phyloP scores from a whole-genome alignment of 2,888 invertebrate species.

The Miltochrista miniata region DNA sequence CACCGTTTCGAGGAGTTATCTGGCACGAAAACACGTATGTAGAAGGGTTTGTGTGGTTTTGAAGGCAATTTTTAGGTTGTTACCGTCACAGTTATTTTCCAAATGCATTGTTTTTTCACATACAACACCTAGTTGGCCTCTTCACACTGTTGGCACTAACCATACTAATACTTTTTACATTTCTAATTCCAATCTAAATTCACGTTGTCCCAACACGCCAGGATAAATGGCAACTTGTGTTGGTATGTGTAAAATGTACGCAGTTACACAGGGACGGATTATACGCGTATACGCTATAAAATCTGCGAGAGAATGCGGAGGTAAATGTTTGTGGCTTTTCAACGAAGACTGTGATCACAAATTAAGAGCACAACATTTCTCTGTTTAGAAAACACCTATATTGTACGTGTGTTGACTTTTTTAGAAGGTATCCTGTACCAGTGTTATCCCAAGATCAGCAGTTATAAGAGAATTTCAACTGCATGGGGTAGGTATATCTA shows the following conservation, averaged over 20 bases:
- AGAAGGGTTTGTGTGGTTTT: too few species aligned
- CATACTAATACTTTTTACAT: conserved; percentile 17
- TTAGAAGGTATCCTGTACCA: too few species aligned
- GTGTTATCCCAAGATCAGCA: too few species aligned
- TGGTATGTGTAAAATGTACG: conserved; percentile 28
- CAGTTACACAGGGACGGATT: conserved; percentile 17
- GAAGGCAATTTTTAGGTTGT: too few species aligned
- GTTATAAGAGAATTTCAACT: too few species aligned
- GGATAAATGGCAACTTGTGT: conserved; percentile 21
- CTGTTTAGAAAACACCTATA: not conserved
- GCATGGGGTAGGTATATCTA: too few species aligned
- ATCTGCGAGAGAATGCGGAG: conserved; percentile 1
- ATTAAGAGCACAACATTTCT: not conserved
- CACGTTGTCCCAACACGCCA: conserved; percentile 6
- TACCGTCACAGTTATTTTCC: too few species aligned
- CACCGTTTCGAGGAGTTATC: too few species aligned
- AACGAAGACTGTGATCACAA: not conserved
- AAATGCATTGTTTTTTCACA: too few species aligned
- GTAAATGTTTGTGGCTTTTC: not conserved
- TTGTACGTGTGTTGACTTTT: too few species aligned
- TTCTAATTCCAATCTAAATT: conserved; percentile 35
- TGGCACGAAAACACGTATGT: too few species aligned
- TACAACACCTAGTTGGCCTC: not conserved
- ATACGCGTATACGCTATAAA: conserved; percentile 15
- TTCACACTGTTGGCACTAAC: not conserved